Evolutionary conservation across 2,113 vertebrate genomes (phyloP), one percentile per base, ranked within the genome.

Genomic region (Recurvirostra avosetta): DNA sequence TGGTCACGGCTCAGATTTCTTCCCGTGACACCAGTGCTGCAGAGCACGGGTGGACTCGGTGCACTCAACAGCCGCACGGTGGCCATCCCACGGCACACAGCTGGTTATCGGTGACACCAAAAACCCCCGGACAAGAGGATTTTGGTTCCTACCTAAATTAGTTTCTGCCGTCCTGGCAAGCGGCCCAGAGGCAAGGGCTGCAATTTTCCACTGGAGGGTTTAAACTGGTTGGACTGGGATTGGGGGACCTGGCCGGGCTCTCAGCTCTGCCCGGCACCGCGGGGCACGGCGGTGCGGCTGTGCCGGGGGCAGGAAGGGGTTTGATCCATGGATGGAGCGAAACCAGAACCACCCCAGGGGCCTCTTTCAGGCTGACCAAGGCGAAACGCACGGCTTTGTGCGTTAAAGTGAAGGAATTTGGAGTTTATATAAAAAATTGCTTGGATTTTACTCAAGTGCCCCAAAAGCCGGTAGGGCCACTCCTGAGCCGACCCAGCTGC

Each of bases 211-310:
- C 41, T 6, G 32, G 50, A 71, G 70, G 75, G 47, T 56, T 81
- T 50, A 61, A 78, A 92, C 71, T 79, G 82, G 86, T 95, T 17
- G 38, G n/a, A 87, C 94, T 84, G 94, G 91, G 87, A 84, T 12
- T 6, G 1, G 15, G 40, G 74, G 55, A 68, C 29, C 38, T 4
- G 2, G n/a, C 66, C 36, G 50, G 2, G 6, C 41, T 72, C 66
- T 25, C 26, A 3, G 61, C 45, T 45, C 45, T 82, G 61, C 61
- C 58, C 1, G 2, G 65, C 32, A 30, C 78, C 6, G 8, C 4
- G 5, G 21, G 75, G 50, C 66, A 43, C 8, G 8, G 22, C 23
- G 23, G 22, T 25, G 49, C 49, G 23, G 49, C 50, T 1, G 15
- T 15, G 26, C 74, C 14, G 0, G 75, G 34, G 71, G 36, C 78